A percentile compares a stretch with the other conserved stretches of the same genome.
phyloP scores from a whole-genome alignment of 2,888 invertebrate species.

The Alcis repandata region DNA sequence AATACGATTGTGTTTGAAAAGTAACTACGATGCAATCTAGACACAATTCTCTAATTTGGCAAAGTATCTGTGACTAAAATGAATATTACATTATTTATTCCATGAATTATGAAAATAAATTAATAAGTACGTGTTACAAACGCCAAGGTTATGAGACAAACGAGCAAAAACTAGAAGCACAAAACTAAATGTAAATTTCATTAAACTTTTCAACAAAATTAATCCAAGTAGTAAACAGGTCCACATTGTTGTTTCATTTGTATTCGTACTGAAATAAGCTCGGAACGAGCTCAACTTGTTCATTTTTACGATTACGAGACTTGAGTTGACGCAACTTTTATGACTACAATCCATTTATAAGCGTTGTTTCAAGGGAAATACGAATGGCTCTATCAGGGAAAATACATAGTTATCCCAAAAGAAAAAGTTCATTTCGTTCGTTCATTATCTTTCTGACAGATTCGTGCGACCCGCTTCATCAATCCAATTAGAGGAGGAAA shows the following conservation, averaged over 20 bases:
- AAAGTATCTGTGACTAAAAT: not conserved
- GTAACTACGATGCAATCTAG: too few relatives aligned
- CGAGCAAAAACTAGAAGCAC: not conserved
- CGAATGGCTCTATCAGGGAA: conserved; percentile 42
- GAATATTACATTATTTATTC: too few relatives aligned
- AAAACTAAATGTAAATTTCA: conserved; percentile 20
- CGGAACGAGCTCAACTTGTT: conserved; percentile 33
- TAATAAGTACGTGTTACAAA: too few relatives aligned
- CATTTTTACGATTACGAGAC: conserved; percentile 36
- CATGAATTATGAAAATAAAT: too few relatives aligned
- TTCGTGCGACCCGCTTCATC: conserved; percentile 74
- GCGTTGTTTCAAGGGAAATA: conserved; percentile 37
- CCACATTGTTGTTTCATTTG: conserved; percentile 32
- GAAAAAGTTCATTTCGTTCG: conserved; percentile 68
- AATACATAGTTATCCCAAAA: conserved; percentile 40
- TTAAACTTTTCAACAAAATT: conserved; percentile 31
- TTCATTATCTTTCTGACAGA: conserved; percentile 80
- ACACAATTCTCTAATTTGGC: not conserved
- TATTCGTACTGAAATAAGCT: conserved; percentile 28
- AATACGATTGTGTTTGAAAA: too few relatives aligned
- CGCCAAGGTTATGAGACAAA: conserved; percentile 1
- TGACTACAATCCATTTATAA: conserved; percentile 39
- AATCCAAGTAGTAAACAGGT: conserved; percentile 31
- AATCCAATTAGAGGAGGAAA: conserved; percentile 80
- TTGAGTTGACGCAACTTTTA: conserved; percentile 45